phyloP scores from a whole-genome alignment of 2,797 vertebrate genomes.

The Adrianichthys oophorus region DNA sequence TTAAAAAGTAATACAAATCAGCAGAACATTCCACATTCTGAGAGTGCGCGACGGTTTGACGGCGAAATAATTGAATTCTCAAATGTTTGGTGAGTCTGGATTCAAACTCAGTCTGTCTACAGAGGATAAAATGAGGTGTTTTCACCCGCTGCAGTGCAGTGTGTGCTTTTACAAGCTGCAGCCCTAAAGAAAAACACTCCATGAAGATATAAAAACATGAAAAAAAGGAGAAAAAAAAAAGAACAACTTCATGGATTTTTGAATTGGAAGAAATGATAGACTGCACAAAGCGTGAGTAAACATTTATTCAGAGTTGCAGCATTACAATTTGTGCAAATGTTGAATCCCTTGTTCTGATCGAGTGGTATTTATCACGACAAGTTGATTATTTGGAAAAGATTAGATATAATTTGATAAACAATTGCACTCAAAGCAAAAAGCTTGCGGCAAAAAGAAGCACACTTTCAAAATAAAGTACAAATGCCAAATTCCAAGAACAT shows the following conservation, averaged over 20 bases:
- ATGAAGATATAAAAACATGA: background rate
- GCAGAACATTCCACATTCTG: conserved; percentile 3
- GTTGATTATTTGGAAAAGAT: too few relatives aligned
- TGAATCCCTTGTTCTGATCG: conserved; percentile 66
- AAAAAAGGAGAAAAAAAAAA: background rate
- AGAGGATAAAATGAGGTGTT: conserved; percentile 42
- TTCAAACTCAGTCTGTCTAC: conserved; percentile 19
- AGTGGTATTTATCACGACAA: conserved; percentile 15
- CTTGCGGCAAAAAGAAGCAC: too few relatives aligned
- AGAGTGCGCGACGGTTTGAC: conserved; percentile 32
- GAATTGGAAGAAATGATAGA: conserved; percentile 8
- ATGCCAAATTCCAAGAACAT: too few relatives aligned
- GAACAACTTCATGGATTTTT: conserved; percentile 17
- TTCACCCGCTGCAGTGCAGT: too few relatives aligned
- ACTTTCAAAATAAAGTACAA: too few relatives aligned
- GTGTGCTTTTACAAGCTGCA: too few relatives aligned
- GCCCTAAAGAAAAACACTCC: too few relatives aligned
- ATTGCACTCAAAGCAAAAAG: too few relatives aligned
- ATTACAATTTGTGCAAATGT: conserved; percentile 68
- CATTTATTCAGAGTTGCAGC: conserved; percentile 38
- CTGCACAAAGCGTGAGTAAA: conserved; percentile 41
- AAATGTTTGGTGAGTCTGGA: conserved; percentile 27
- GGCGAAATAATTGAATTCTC: conserved; percentile 46
- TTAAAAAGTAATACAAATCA: conserved; percentile 16
- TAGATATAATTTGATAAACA: too few relatives aligned